Base-by-base conservation (phyloP, 2,888 invertebrate genomes). In the Drosophila paranaensis region DNA sequence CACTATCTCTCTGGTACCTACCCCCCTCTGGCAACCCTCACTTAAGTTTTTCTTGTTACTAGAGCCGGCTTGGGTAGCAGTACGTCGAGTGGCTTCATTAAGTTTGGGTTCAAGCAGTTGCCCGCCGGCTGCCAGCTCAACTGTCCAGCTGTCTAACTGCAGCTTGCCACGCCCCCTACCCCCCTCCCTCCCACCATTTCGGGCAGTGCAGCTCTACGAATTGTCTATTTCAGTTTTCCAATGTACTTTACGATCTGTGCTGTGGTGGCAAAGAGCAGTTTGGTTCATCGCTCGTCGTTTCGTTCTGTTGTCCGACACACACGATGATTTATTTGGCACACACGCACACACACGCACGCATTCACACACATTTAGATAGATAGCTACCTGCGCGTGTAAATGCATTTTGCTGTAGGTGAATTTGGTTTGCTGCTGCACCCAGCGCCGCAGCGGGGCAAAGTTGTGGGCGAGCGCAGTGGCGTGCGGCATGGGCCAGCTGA, bases 251-350 rank as follows among this genome's bases (percentile, higher is more conserved):
- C 84, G 84, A 84, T 74, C 70, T 71, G 79, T 35, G 73, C 16
- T 77, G 65, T 67, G 61, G 65, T 67, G 61, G 74, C 74, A 71
- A 66, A 65, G 75, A 75, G 79, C 75, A 78, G 79, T 74, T 81
- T 68, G 66, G 64, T 76, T 73, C 76, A 64, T 66, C 69, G 76
- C 74, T 75, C 79, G 48, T 55, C 68, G 46, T 57, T 58, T 35
- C 66, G 69, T 79, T 80, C 68, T 77, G 73, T 75, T 85, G 78
- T 69, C 72, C 77, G 74, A 82, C 88, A 70, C 86, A 82, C 83
- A 82, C 84, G 87, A 84, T 84, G 84, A 84, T 84, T 84, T 84
- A 84, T 84, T 84, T 84, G 89, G 84, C 84, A 88, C 87, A 88
- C 81, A 83, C 82, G 74, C 30, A 11, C 33, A 51, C 53, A 42